Base-by-base conservation (phyloP, 2,888 invertebrate species). In the Melolontha melolontha region DNA sequence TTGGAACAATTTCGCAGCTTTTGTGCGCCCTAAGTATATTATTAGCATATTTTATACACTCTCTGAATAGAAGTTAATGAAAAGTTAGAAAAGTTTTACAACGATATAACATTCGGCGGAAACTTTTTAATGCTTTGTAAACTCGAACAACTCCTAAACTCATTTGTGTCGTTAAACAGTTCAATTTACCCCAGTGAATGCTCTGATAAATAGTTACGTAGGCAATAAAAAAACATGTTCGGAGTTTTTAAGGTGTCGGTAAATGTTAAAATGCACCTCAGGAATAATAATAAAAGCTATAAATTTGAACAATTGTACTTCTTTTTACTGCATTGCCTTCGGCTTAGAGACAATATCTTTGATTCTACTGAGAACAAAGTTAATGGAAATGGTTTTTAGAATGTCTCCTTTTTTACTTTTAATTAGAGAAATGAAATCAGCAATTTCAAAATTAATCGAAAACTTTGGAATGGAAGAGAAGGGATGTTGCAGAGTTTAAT, bases 41-140 rank as follows among this genome's bases (percentile, higher is more conserved):
- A 59, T 59, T 44, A 59, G 59, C 59, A 59, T 59, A 47, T 47
- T 59, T 59, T 59, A 59, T 59, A 44, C 40, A 50, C 22, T 34
- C 34, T 34, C 34, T 34, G 34, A 34, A 34, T 34, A 17, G 51
- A 52, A 52, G 51, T 52, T 52, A 52, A 52, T 52, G 51, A 52
- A 52, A 52, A 52, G 51, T 52, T 52, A 12, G 34, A 14, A 34
- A 52, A 52, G 29, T 27, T 52, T 52, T 29, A 8, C 34, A 12
- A 52, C 51, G 34, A 52, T 52, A 34, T 34, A 34, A 34, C 34
- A 34, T 34, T 34, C 10, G 34, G 34, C 10, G 34, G 59, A 29
- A 59, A 59, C 59, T 59, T 59, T 59, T 59, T 59, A 59, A 17
- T 44, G 57, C 14, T 29, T 29, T 29, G 59, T 59, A 59, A 59